Evolutionary conservation across 92 coral and sea anemone genomes (phyloP).

Genomic region (Palythoa grandis): DNA sequence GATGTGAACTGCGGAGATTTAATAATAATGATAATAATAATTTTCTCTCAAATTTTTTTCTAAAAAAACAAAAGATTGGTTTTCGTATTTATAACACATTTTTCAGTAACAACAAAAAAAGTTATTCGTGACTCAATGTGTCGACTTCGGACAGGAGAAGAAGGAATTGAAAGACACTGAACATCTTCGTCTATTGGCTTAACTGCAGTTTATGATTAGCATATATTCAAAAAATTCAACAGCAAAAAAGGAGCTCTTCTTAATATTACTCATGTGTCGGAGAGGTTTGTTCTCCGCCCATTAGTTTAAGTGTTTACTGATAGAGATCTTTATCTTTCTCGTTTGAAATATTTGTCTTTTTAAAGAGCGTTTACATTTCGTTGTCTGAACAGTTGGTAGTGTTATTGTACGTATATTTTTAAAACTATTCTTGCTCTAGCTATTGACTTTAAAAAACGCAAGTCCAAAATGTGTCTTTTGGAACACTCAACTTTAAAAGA

Average conservation of each 20-base stretch:
- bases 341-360: neutral
- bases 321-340: constrained; percentile 8
- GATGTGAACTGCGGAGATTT: too few relatives aligned
- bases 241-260: neutral
- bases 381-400: neutral
- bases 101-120: neutral
- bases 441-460: too few relatives aligned
- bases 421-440: neutral
- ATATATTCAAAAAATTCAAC: neutral
- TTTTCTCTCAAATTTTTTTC: too few relatives aligned
- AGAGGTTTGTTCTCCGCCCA: constrained; percentile 29
- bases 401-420: neutral
- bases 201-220: neutral
- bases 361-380: neutral
- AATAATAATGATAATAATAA: too few relatives aligned
- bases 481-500: too few relatives aligned
- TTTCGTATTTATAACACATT: too few relatives aligned
- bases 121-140: neutral
- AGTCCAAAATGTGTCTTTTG: too few relatives aligned
- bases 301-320: constrained; percentile 20
- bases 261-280: constrained; percentile 15
- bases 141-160: too few relatives aligned
- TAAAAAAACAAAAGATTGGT: too few relatives aligned
- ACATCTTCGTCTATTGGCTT: neutral
- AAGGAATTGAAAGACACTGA: too few relatives aligned